Evolutionary conservation across 2,888 invertebrate species (phyloP).

Genomic region (Sarcophaga rosellei): DNA sequence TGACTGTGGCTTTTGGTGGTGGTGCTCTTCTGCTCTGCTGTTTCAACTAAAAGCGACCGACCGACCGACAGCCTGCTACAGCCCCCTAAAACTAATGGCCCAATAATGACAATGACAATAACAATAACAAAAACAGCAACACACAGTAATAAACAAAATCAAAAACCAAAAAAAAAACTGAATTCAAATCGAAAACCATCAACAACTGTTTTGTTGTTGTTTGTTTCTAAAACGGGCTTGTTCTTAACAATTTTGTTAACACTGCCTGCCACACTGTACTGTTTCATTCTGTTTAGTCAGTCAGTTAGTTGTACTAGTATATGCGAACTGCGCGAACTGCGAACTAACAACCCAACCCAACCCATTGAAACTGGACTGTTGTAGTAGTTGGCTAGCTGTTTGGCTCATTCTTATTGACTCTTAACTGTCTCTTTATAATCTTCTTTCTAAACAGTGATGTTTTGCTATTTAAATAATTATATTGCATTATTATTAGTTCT

Average conservation of each 20-base stretch:
- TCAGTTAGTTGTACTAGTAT: no score
- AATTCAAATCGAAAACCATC: constrained; percentile 55
- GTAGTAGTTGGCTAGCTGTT: not conserved
- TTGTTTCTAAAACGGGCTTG: constrained; percentile 62
- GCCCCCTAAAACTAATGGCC: constrained; percentile 59
- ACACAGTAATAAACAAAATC: constrained; percentile 33
- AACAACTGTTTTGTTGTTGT: constrained; percentile 40
- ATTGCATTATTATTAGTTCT: not conserved
- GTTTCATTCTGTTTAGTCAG: not conserved
- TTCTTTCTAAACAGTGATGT: not conserved
- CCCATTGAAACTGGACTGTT: not conserved
- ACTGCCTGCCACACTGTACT: not conserved
- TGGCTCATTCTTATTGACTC: not conserved
- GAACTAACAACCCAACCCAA: not conserved
- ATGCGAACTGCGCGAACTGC: not conserved
- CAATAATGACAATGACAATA: constrained; percentile 61
- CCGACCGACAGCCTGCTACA: constrained; percentile 13
- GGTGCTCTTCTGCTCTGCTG: not conserved
- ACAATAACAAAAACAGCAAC: constrained; percentile 23
- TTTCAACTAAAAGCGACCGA: not conserved
- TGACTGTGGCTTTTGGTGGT: constrained; percentile 6
- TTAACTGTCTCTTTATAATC: not conserved
- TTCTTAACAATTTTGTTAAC: constrained; percentile 56
- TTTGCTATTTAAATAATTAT: not conserved
- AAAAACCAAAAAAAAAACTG: constrained; percentile 35